These are phyloP conservation scores for Eilema depressum DNA, from an alignment of 2,888 invertebrate species.

Conservation along the genomic window DNA sequence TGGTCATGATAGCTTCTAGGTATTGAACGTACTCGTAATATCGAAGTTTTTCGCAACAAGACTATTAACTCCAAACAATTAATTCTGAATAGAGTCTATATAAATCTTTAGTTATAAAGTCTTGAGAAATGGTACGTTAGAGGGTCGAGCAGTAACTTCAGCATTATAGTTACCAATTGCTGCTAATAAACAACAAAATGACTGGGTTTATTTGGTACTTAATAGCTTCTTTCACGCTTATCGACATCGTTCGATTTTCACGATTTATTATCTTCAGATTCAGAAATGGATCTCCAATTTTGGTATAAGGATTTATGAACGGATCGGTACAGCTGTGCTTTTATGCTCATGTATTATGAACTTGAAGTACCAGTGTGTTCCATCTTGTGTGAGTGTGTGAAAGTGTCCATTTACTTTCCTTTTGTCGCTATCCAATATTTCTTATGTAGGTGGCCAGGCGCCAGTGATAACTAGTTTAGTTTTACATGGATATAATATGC, in stretches of 20 bases:
- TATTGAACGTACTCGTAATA: neutral
- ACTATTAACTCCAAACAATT: conserved; percentile 1
- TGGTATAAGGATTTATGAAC: neutral
- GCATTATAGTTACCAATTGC: neutral
- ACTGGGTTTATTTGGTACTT: conserved; percentile 1
- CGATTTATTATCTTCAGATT: conserved; percentile 3
- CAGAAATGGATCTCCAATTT: neutral
- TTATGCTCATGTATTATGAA: neutral
- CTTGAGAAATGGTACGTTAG: conserved; percentile 1
- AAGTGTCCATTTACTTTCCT: neutral
- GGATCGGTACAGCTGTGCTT: neutral
- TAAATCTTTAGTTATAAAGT: neutral
- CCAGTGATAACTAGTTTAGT: neutral
- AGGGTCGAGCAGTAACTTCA: conserved; percentile 3
- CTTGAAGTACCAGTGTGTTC: neutral
- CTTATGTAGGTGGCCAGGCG: neutral
- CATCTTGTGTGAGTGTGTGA: neutral
- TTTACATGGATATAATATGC: neutral
- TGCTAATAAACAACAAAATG: conserved; percentile 8
- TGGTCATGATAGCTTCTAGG: neutral
- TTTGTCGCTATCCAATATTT: neutral
- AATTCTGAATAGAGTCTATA: conserved; percentile 4
- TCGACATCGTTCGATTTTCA: neutral
- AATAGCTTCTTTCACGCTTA: neutral
- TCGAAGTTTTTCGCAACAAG: conserved; percentile 1